phyloP scores from a whole-genome alignment of 2,113 vertebrate genomes.

The Rana temporaria region DNA sequence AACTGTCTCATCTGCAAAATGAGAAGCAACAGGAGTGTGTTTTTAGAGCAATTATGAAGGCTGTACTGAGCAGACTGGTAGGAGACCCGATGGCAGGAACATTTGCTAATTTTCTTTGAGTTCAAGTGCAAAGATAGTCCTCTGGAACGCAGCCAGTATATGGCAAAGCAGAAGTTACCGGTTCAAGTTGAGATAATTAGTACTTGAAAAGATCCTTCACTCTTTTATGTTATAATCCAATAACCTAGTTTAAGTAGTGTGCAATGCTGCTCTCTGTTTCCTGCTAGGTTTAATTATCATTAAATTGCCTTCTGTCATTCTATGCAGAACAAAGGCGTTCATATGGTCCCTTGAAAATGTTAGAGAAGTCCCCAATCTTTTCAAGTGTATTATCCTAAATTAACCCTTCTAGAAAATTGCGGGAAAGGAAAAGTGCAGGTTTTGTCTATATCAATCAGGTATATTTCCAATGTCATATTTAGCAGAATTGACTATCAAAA shows the following conservation, averaged over 20 bases:
- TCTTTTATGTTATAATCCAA: conserved; percentile 26
- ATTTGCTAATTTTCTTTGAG: conserved; percentile 32
- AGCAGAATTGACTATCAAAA: no score
- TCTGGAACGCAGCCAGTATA: background rate
- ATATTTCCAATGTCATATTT: no score
- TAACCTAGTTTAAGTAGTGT: background rate
- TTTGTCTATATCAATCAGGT: no score
- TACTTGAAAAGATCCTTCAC: background rate
- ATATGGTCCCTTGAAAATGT: no score
- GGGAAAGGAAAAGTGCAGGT: no score
- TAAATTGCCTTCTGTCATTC: background rate
- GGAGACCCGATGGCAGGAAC: conserved; percentile 7
- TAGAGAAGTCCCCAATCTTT: no score
- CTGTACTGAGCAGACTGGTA: conserved; percentile 28
- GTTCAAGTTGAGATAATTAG: conserved; percentile 6
- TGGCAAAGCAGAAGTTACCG: background rate
- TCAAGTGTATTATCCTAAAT: no score
- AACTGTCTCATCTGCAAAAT: background rate
- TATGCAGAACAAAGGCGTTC: background rate
- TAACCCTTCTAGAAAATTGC: no score
- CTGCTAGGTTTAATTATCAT: conserved; percentile 1
- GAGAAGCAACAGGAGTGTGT: conserved; percentile 8
- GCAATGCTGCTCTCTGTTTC: background rate
- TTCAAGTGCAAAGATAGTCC: background rate
- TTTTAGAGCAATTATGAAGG: conserved; percentile 27